Conservation (phyloP, 23 tunicate genomes). For the Trididemnum miniatum region DNA sequence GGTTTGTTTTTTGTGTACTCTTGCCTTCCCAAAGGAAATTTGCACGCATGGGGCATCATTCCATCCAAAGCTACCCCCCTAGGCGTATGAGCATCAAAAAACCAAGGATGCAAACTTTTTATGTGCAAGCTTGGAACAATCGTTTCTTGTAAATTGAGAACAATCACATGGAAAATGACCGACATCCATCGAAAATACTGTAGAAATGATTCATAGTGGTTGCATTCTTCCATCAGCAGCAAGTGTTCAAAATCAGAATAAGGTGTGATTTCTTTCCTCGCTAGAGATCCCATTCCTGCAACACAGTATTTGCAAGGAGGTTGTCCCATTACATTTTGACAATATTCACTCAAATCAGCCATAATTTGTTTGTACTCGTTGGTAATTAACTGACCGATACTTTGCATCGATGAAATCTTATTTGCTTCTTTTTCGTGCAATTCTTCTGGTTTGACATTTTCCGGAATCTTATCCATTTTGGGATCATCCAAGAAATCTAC, state of each 20-base stretch:
- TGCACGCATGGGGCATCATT: too few species aligned
- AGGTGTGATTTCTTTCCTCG: background rate
- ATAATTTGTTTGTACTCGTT: background rate
- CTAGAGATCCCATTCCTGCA: background rate
- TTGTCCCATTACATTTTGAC: background rate
- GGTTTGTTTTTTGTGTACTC: background rate
- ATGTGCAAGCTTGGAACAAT: background rate
- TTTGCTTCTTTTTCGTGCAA: background rate
- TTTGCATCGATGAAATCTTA: background rate
- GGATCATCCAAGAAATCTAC: background rate
- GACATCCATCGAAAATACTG: background rate
- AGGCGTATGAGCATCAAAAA: background rate
- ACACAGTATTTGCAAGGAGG: background rate
- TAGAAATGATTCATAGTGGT: background rate
- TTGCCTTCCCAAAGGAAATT: conserved; percentile 27
- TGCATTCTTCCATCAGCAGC: background rate
- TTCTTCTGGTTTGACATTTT: background rate
- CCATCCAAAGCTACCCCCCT: background rate
- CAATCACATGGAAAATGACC: background rate
- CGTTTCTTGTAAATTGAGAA: background rate
- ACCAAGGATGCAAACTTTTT: background rate
- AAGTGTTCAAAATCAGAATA: background rate
- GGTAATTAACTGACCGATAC: background rate
- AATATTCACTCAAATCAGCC: background rate
- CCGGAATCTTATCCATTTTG: background rate